Percentiles rank a stretch among this genome's conserved stretches.
These are phyloP conservation scores for Leptocoma aspasia DNA, from an alignment of 2,113 vertebrate genomes.

Conservation along the genomic window DNA sequence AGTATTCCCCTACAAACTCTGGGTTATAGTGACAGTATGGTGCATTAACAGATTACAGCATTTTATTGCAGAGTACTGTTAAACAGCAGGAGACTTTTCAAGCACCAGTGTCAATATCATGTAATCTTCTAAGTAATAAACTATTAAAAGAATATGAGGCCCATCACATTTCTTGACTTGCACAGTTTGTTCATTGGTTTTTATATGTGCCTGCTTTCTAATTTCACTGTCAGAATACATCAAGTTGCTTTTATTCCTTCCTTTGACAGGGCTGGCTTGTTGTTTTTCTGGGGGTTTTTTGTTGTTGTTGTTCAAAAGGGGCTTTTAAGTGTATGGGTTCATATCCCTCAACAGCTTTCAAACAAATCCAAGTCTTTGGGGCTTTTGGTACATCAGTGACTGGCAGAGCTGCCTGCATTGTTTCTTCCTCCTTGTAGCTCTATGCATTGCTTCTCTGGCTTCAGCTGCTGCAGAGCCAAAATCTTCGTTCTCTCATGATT, in stretches of 20 bases:
- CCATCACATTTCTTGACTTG: neutral
- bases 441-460: neutral
- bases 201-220: neutral
- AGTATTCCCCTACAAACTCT: neutral
- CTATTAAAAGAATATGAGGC: neutral
- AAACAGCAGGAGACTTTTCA: constrained; percentile 19
- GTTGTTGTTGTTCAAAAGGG: neutral
- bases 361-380: neutral
- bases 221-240: neutral
- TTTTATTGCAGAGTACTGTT: neutral
- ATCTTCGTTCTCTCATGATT: neutral
- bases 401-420: neutral
- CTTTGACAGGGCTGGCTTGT: neutral
- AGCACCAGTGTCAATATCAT: neutral
- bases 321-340: neutral
- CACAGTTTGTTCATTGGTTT: constrained; percentile 11
- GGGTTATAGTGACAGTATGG: neutral
- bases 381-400: neutral
- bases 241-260: constrained; percentile 6
- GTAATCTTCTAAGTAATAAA: constrained; percentile 23
- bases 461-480: neutral
- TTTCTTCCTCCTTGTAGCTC: neutral
- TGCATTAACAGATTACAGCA: neutral
- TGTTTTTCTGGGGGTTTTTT: neutral
- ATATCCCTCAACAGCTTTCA: neutral